These are phyloP conservation scores for Schrankia costaestrigalis DNA, from an alignment of 2,888 invertebrate genomes.

Conservation along the genomic window DNA sequence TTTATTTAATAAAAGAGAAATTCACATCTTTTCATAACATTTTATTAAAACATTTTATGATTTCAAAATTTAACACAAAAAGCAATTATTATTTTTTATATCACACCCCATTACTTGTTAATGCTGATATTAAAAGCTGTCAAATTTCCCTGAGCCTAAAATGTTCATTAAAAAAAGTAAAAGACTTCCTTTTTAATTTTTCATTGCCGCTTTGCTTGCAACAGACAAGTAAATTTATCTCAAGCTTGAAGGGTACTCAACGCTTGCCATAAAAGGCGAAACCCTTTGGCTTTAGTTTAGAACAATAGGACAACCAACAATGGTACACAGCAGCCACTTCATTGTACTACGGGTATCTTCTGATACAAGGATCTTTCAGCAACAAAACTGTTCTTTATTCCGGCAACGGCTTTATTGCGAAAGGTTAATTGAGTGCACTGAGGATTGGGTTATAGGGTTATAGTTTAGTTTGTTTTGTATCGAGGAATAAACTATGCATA, in stretches of 20 bases:
- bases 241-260: constrained; percentile 27
- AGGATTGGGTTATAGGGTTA: background rate
- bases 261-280: constrained; percentile 43
- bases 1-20: constrained; percentile 31
- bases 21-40: constrained; percentile 21
- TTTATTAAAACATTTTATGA: constrained; percentile 25
- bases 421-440: constrained; percentile 11
- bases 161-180: constrained; percentile 18
- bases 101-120: constrained; percentile 19
- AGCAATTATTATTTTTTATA: constrained; percentile 26
- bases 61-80: constrained; percentile 18
- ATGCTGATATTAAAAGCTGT: constrained; percentile 17
- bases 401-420: constrained; percentile 12
- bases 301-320: constrained; percentile 49
- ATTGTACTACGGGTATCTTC: constrained; percentile 47
- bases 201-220: constrained; percentile 45
- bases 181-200: constrained; percentile 28
- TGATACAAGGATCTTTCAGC: constrained; percentile 28
- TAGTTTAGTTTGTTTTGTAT: too few relatives aligned
- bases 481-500: too few relatives aligned
- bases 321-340: constrained; percentile 48
- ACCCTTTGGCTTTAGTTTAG: constrained; percentile 44
- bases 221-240: constrained; percentile 50
- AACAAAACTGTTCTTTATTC: constrained; percentile 27
- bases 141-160: constrained; percentile 11